phyloP scores from a whole-genome alignment of 1,140 invertebrate genomes.

The Neodiprion lecontei region DNA sequence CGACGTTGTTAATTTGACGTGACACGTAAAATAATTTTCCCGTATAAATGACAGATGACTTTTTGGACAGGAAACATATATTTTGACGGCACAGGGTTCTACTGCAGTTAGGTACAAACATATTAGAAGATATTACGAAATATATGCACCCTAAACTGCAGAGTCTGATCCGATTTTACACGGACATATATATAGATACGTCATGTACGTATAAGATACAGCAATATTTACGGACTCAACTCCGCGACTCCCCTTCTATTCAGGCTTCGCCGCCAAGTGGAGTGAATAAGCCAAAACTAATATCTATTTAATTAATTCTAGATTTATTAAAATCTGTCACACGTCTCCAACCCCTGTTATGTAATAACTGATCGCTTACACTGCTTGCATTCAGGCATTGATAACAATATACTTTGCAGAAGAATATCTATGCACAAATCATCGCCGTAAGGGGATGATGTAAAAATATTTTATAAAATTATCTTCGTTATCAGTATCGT shows the following conservation, averaged over 20 bases:
- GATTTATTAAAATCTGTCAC: conserved; percentile 11
- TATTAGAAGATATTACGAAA: conserved; percentile 51
- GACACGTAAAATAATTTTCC: conserved; percentile 9
- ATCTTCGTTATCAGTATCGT: not conserved
- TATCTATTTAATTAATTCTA: conserved; percentile 58
- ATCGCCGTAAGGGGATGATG: not conserved
- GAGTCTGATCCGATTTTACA: conserved; percentile 46
- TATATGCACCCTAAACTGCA: conserved; percentile 50
- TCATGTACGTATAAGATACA: not conserved
- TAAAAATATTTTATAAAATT: not conserved
- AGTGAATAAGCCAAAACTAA: conserved; percentile 49
- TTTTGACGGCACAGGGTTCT: conserved; percentile 21
- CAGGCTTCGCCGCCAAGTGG: conserved; percentile 31
- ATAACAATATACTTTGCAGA: not conserved
- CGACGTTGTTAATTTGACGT: not conserved
- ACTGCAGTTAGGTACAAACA: conserved; percentile 29
- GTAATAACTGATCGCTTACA: not conserved
- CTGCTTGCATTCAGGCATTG: not conserved
- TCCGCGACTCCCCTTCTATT: conserved; percentile 10
- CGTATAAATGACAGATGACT: conserved; percentile 38
- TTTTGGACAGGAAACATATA: conserved; percentile 32
- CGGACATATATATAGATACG: conserved; percentile 34
- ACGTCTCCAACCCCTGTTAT: not conserved
- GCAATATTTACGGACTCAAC: conserved; percentile 38
- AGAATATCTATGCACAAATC: not conserved